Evolutionary conservation across 2,888 invertebrate species (phyloP).

Genomic region (Scaptomyza reducta): DNA sequence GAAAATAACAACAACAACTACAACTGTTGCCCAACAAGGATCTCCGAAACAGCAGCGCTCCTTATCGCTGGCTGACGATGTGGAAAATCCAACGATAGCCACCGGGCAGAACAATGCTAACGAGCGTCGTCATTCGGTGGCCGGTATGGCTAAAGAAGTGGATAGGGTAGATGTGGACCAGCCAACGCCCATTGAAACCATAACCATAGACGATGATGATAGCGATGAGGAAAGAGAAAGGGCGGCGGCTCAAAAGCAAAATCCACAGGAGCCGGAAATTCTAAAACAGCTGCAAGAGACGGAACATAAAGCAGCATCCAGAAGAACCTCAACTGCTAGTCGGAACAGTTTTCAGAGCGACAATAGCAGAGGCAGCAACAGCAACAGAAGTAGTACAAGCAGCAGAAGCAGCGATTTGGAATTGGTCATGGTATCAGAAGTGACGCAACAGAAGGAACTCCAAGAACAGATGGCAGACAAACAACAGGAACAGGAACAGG

Average conservation of each 20-base stretch:
- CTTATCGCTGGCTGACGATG: constrained; percentile 54
- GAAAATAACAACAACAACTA: not conserved
- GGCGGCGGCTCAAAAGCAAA: constrained; percentile 4
- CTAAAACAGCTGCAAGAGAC: constrained; percentile 5
- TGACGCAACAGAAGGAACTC: not conserved
- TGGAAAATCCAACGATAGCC: constrained; percentile 1
- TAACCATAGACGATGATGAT: constrained; percentile 68
- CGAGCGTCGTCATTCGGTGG: constrained; percentile 65
- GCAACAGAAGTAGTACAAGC: constrained; percentile 33
- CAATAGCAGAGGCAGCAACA: constrained; percentile 46
- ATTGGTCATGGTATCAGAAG: constrained; percentile 34
- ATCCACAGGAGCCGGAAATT: constrained; percentile 5
- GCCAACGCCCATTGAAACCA: constrained; percentile 61
- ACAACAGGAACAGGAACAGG: not conserved
- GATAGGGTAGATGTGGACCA: constrained; percentile 56
- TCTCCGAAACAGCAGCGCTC: constrained; percentile 59
- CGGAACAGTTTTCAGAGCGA: constrained; percentile 21
- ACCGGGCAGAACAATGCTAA: constrained; percentile 10
- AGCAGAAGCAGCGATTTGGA: constrained; percentile 62
- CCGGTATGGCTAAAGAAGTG: constrained; percentile 67
- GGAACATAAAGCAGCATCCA: constrained; percentile 16
- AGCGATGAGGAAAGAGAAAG: constrained; percentile 46
- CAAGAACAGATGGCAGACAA: not conserved
- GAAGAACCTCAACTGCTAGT: constrained; percentile 47
- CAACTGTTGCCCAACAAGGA: not conserved